Evolutionary conservation across 2,797 vertebrate genomes (phyloP).

Genomic region (Diplodus puntazzo): DNA sequence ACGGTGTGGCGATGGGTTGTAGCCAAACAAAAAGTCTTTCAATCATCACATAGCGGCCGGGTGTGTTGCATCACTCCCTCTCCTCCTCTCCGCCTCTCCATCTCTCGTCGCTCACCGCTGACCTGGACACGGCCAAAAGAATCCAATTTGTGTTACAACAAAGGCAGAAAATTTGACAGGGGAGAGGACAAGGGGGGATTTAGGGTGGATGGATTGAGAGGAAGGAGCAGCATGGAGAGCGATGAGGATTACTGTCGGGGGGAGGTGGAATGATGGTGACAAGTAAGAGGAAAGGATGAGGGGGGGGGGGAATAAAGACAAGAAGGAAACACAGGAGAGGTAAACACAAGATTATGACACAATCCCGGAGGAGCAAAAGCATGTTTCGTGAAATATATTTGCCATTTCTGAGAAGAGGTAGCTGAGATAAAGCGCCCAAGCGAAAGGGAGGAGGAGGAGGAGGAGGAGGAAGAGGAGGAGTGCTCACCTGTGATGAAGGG

Average conservation of each 20-base stretch:
- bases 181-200: conserved; percentile 52
- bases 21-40: conserved; percentile 54
- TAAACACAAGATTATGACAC: neutral
- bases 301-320: neutral
- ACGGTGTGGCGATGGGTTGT: conserved; percentile 47
- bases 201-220: conserved; percentile 51
- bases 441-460: conserved; percentile 32
- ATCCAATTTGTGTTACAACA: conserved; percentile 73
- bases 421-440: conserved; percentile 6
- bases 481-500: conserved; percentile 51
- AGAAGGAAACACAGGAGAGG: neutral
- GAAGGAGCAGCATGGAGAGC: conserved; percentile 16
- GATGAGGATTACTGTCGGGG: conserved; percentile 45
- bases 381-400: neutral
- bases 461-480: conserved; percentile 30
- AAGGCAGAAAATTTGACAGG: conserved; percentile 54
- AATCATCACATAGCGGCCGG: conserved; percentile 43
- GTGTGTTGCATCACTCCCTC: conserved; percentile 34
- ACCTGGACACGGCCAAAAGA: conserved; percentile 57
- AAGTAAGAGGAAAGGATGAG: conserved; percentile 19
- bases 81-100: neutral
- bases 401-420: neutral
- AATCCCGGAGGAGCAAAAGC: conserved; percentile 4
- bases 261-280: conserved; percentile 17
- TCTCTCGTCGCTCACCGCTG: conserved; percentile 24